Evolutionary conservation across 2,888 invertebrate species (phyloP).

Genomic region (Acronicta alni): DNA sequence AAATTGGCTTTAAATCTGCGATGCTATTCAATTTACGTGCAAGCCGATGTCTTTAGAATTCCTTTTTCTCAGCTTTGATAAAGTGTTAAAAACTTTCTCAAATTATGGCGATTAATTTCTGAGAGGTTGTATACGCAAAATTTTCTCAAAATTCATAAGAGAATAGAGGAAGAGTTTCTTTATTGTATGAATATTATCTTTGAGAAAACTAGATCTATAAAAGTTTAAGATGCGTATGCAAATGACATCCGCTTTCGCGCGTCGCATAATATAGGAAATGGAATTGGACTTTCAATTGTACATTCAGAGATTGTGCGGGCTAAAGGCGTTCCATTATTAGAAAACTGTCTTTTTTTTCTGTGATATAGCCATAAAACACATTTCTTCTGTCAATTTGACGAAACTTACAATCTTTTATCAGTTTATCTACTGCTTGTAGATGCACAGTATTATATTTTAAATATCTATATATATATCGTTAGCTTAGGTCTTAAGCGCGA

Average conservation of each 20-base stretch:
- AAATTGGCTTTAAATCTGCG: constrained; percentile 69
- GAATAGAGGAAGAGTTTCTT: constrained; percentile 4
- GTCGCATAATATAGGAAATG: background rate
- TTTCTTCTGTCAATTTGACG: too few species aligned
- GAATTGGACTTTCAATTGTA: background rate
- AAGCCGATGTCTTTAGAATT: constrained; percentile 45
- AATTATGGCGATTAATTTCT: constrained; percentile 27
- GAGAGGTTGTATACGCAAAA: constrained; percentile 16
- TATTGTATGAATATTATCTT: constrained; percentile 15
- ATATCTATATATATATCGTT: too few species aligned
- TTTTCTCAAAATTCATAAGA: constrained; percentile 6
- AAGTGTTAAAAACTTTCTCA: constrained; percentile 36
- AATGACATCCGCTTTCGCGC: constrained; percentile 1
- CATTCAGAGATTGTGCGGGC: background rate
- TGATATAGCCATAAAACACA: background rate
- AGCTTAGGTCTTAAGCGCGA: too few species aligned
- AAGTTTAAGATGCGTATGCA: constrained; percentile 1
- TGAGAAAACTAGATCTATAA: background rate
- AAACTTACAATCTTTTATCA: too few species aligned
- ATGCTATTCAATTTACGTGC: constrained; percentile 60
- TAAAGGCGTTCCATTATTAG: background rate
- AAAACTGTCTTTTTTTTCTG: background rate
- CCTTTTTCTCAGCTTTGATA: constrained; percentile 41
- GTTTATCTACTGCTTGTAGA: too few species aligned
- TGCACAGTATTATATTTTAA: too few species aligned